Base-by-base conservation (phyloP, 2,797 vertebrate species). In the Eidolon dupreanum region DNA sequence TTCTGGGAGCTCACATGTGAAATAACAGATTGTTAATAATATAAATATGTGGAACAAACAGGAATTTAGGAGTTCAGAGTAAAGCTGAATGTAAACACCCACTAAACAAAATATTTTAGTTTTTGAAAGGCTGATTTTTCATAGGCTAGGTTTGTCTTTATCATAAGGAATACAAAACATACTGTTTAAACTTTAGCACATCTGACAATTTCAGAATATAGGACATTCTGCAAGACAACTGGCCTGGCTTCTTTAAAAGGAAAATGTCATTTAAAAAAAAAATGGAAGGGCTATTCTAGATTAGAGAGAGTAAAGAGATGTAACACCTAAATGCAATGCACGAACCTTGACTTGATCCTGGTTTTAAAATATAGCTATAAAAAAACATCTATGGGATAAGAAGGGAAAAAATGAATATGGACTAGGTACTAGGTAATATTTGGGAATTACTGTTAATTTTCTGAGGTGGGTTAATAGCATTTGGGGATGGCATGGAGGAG, bases 131-230 rank as follows among this genome's bases (percentile, higher is more conserved):
- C 36, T 66, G 49, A 70, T 85, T 93, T 92, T 95, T 88, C 63
- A 86, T 33, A 93, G 46, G 51, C 0, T 84, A 59, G 20, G 24
- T 88, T 86, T 88, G 28, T 92, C 51, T 96, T 94, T 86, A 95
- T 78, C 59, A 77, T 51, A 26, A 83, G 36, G 51, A 94, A 92
- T 74, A 81, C 41, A 89, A 83, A 82, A 36, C 83, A 90, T 24
- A 88, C 11, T 38, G 10, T 46, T 95, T 46, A 92, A 93, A 96
- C 8, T 63, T 92, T 53, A 91, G 57, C 20, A 79, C 43, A 82
- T 79, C 38, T 51, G 74, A 74, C 16, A 46, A 94, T 61, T 96
- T 95, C 49, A 93, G 36, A 83, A 91, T 88, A 95, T 19, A 95
- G 79, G 8, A 84, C 75, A 53, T 71, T 88, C 12, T 92, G 51